Evolutionary conservation across 2,888 invertebrate species (phyloP), one percentile per base, ranked within the genome.

Genomic region (Aporophyla nigra): DNA sequence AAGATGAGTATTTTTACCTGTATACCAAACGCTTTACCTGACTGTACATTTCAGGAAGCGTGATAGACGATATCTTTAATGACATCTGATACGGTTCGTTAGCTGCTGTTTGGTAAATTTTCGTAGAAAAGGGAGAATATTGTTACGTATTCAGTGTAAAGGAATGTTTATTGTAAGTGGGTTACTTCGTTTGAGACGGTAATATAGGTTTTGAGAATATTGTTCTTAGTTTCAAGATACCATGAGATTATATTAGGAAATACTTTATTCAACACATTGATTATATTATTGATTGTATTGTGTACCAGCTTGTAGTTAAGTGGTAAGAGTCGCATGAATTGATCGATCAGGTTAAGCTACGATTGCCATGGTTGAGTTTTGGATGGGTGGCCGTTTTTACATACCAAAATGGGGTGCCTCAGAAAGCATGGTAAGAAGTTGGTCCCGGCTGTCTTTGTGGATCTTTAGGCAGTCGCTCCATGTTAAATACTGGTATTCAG

Each of bases 21-120:
- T 24, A 7, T 21, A 70, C 49, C 51, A 70, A 71, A 14, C 40
- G 19, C 4, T 53, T 61, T n/a, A 5, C 14, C 27, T 6, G n/a
- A 14, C 27, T 63, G 24, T 71, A 66, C 59, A n/a, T 78, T 59
- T 71, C 40, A 65, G 61, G 33, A 51, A 69, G 53, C n/a, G 54
- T 72, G 85, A 83, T 76, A 72, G 77, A 79, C 74, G 79, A 79
- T 82, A 86, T 71, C 76, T 81, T 33, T 84, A 86, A 84, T 87
- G 76, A 78, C 69, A 77, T 84, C 73, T 27, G 78, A 59, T 71
- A 77, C 58, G 78, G 83, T 81, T 87, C 87, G 83, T 84, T 87
- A 87, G 65, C 16, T 54, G 66, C 33, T 61, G 66, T 78, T 56
- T 58, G 40, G 63, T 62, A 63, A 63, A 67, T 66, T 74, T 56